phyloP scores from a whole-genome alignment of 2,888 invertebrate species.

The Atethmia centrago region DNA sequence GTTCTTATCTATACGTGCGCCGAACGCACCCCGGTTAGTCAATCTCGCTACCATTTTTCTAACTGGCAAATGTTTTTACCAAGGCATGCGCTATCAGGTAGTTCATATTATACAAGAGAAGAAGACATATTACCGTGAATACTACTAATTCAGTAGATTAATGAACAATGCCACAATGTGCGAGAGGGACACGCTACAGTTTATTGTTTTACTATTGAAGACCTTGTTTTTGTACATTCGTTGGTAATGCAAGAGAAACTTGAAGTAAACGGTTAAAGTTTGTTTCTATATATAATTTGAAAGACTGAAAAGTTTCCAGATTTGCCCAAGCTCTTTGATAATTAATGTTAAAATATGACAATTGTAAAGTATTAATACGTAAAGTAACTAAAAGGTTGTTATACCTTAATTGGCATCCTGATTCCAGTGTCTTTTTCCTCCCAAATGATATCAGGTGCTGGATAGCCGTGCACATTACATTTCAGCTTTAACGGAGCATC shows the following conservation, averaged over 20 bases:
- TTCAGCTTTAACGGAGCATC: slow-evolving; percentile 68
- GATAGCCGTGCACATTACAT: slow-evolving; percentile 77
- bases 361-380: background rate
- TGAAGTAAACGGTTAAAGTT: background rate
- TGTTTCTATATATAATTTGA: background rate
- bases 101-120: background rate
- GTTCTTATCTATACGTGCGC: background rate
- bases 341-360: background rate
- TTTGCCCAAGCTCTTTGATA: background rate
- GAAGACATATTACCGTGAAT: background rate
- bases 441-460: slow-evolving; percentile 77
- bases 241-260: background rate
- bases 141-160: background rate
- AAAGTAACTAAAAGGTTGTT: background rate
- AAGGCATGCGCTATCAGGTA: background rate
- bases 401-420: slow-evolving; percentile 64
- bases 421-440: slow-evolving; percentile 62
- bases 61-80: background rate
- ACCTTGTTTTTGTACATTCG: background rate
- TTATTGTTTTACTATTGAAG: background rate
- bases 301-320: background rate
- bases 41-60: background rate
- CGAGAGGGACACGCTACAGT: background rate
- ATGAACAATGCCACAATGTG: background rate
- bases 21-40: background rate